A percentile compares a stretch with the other conserved stretches of the same genome.
These are phyloP conservation scores for Diplolepis rosae DNA, from an alignment of 2,888 invertebrate species.

Conservation along the genomic window DNA sequence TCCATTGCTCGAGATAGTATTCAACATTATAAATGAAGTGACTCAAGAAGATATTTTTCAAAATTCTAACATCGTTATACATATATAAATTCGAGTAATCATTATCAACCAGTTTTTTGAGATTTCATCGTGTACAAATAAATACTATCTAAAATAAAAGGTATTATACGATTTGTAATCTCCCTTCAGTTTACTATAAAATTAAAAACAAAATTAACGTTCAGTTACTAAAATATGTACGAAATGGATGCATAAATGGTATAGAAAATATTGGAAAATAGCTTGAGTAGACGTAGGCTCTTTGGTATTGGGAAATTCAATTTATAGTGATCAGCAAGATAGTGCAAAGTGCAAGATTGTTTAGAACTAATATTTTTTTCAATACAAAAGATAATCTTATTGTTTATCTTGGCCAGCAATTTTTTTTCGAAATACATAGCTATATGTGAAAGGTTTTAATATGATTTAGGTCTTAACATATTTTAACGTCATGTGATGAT, in stretches of 20 bases:
- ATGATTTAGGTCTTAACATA: too few species aligned
- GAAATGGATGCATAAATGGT: not conserved
- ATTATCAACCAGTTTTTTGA: too few species aligned
- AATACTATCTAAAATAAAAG: not conserved
- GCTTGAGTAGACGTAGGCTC: not conserved
- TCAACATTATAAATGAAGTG: too few species aligned
- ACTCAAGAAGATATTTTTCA: not conserved
- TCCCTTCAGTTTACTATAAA: not conserved
- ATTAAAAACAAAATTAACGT: not conserved
- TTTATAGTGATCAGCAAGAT: not conserved
- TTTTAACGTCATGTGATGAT: too few species aligned
- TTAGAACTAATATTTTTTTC: too few species aligned
- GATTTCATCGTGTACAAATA: not conserved
- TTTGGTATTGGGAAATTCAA: not conserved
- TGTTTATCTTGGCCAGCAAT: too few species aligned
- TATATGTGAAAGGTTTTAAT: too few species aligned
- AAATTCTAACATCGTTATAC: not conserved
- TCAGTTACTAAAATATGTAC: not conserved
- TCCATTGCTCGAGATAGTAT: not conserved
- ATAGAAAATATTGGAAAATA: not conserved
- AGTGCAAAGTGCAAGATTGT: not conserved
- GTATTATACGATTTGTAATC: not conserved
- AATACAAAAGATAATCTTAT: too few species aligned
- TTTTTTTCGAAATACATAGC: too few species aligned
- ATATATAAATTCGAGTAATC: not conserved